Evolutionary conservation across 1,140 invertebrate genomes (phyloP).

Genomic region (Zophobas atratus): DNA sequence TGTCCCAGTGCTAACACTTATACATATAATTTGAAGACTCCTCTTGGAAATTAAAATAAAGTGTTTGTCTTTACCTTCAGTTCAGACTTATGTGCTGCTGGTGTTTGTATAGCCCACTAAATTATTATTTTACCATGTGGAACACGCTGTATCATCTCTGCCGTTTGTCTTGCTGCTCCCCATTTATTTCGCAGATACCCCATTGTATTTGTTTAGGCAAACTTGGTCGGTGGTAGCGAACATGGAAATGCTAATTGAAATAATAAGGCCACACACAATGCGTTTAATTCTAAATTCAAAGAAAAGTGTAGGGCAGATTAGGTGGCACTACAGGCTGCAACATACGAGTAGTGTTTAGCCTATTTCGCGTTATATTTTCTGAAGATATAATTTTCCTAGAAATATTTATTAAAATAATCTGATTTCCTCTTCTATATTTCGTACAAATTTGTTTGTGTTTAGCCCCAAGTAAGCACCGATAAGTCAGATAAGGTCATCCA

Average conservation of each 20-base stretch:
- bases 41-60: slow-evolving; percentile 45
- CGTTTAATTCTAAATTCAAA: too few species aligned
- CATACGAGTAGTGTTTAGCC: too few species aligned
- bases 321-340: too few species aligned
- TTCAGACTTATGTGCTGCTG: slow-evolving; percentile 34
- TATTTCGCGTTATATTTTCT: too few species aligned
- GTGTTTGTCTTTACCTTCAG: slow-evolving; percentile 47
- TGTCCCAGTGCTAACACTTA: slow-evolving; percentile 45
- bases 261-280: too few species aligned
- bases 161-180: slow-evolving; percentile 21
- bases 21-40: slow-evolving; percentile 43
- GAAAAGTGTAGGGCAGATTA: too few species aligned
- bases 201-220: slow-evolving; percentile 21
- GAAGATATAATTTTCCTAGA: too few species aligned
- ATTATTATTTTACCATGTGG: slow-evolving; percentile 44
- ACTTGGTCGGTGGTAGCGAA: background rate
- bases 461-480: too few species aligned
- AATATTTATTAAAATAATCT: too few species aligned
- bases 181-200: slow-evolving; percentile 18
- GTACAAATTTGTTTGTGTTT: too few species aligned
- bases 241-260: background rate
- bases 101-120: slow-evolving; percentile 32
- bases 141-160: slow-evolving; percentile 21
- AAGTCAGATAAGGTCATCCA: background rate
- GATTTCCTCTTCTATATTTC: background rate